These are phyloP conservation scores for Phrynosoma blainvillii DNA, from an alignment of 2,113 vertebrate genomes.

Conservation along the genomic window DNA sequence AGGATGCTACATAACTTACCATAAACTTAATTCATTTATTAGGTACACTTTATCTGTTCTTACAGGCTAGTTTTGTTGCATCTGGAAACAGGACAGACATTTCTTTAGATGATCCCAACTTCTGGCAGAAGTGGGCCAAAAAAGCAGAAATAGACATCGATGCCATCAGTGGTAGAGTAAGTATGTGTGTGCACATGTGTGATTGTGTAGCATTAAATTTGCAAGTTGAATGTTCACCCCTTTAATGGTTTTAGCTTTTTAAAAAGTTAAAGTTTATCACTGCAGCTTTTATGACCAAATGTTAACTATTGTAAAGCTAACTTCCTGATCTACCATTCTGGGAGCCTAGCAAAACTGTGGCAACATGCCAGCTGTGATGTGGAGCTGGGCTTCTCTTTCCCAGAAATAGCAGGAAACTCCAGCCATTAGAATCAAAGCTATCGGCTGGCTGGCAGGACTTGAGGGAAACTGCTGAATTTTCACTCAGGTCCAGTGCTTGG, in stretches of 20 bases:
- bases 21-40: neutral
- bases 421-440: no score
- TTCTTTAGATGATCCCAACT: slow-evolving; percentile 97
- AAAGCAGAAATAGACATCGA: slow-evolving; percentile 97
- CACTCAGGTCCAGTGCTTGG: no score
- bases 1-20: neutral
- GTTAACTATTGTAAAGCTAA: neutral
- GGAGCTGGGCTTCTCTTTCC: no score
- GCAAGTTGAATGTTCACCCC: neutral
- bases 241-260: neutral
- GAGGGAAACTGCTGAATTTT: no score
- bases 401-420: no score
- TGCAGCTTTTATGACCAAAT: neutral
- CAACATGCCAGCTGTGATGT: no score
- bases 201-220: neutral
- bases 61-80: slow-evolving; percentile 98
- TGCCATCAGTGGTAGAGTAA: slow-evolving; percentile 93
- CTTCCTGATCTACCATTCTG: no score
- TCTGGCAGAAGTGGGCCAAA: slow-evolving; percentile 99
- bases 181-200: slow-evolving; percentile 61
- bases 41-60: slow-evolving; percentile 46
- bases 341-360: no score
- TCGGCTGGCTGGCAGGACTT: no score
- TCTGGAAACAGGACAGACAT: slow-evolving; percentile 99
- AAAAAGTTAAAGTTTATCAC: neutral